These are phyloP conservation scores for Cetonia aurata DNA, from an alignment of 2,888 invertebrate species.

Conservation along the genomic window DNA sequence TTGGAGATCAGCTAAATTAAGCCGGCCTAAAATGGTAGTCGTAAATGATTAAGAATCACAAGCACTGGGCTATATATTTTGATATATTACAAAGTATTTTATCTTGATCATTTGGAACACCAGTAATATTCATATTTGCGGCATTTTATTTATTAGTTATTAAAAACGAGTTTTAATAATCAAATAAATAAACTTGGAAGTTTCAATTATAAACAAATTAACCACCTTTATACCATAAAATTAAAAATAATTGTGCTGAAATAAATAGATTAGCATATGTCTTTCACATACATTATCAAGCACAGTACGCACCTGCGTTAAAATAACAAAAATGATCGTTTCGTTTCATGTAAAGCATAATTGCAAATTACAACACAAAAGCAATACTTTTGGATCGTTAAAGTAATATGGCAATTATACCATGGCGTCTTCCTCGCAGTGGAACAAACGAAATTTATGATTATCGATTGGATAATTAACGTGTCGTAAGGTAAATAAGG, in stretches of 20 bases:
- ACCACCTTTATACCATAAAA: neutral
- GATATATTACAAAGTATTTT: too few relatives aligned
- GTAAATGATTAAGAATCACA: too few relatives aligned
- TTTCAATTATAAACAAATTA: too few relatives aligned
- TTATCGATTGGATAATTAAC: constrained; percentile 33
- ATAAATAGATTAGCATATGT: constrained; percentile 15
- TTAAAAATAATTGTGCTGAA: neutral
- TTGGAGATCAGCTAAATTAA: too few relatives aligned
- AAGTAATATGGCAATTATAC: constrained; percentile 18
- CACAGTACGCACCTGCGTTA: constrained; percentile 21
- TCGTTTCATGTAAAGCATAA: constrained; percentile 26
- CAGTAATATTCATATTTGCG: too few relatives aligned
- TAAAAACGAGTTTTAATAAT: too few relatives aligned
- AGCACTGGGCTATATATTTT: too few relatives aligned
- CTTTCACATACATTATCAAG: constrained; percentile 5
- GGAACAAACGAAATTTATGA: constrained; percentile 31
- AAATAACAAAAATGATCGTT: constrained; percentile 28
- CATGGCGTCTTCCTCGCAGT: constrained; percentile 24
- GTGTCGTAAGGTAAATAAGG: constrained; percentile 33
- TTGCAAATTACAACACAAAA: constrained; percentile 26
- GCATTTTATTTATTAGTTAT: too few relatives aligned
- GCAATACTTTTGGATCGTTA: constrained; percentile 29
- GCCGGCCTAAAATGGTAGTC: too few relatives aligned
- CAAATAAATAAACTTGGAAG: too few relatives aligned
- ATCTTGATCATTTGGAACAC: too few relatives aligned